Base-by-base conservation (phyloP, 2,888 invertebrate genomes). In the Chorisops tibialis region DNA sequence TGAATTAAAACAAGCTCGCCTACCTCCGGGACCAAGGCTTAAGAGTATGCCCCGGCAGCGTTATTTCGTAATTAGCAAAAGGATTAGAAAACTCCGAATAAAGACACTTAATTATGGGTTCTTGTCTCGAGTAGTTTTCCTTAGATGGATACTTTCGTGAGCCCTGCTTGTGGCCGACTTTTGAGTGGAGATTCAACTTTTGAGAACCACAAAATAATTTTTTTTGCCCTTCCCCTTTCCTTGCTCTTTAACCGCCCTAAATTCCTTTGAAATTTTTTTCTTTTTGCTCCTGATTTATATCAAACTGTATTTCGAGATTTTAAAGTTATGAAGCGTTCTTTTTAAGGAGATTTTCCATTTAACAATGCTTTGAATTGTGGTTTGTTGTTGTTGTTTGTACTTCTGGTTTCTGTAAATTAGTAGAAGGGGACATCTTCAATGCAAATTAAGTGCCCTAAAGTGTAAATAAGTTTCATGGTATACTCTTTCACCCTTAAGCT, bases 51-150 rank as follows among this genome's bases (percentile, higher is more conserved):
- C 38, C 16, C 21, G 11, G 18, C 6, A 39, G 52, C 52, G 52
- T 52, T 52, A 52, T 52, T 52, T 52, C 11, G 52, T 38, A 52
- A 52, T 52, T 52, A 52, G 52, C 52, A 38, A 52, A 52, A 52
- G 52, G 52, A 52, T 52, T 52, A 52, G 52, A 39, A 7, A 52
- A 52, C 52, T 52, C 38, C 19, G 52, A 52, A 52, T 52, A 39
- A 52, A 52, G 52, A 38, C 39, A 35, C 52, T 52, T 52, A 52
- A 52, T 52, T 52, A 52, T 52, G 52, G 52, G 35, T 52, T 16
- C 52, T 52, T 52, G 52, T 52, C 52, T 52, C 19, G 38, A 52
- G 52, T 52, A 39, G 52, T 52, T 52, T 21, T 38, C 19, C 52
- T 38, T 50, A 18, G 38, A 21, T n/a, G 47, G 47, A 7, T 47